phyloP scores from a whole-genome alignment of 2,113 vertebrate species.

The Orthonyx spaldingii region DNA sequence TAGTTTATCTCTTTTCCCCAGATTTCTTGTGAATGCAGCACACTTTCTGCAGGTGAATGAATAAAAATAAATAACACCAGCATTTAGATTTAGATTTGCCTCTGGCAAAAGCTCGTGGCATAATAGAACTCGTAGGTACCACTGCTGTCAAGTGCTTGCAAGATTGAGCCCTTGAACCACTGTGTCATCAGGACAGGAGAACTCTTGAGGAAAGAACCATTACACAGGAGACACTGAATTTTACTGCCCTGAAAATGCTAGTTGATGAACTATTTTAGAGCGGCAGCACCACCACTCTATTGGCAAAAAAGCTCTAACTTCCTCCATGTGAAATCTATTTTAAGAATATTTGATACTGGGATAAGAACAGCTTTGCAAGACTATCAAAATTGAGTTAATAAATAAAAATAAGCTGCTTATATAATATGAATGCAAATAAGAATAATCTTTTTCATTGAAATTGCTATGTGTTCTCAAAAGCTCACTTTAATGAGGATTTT shows the following conservation, averaged over 20 bases:
- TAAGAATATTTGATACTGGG: not conserved
- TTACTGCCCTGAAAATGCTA: not conserved
- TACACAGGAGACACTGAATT: not conserved
- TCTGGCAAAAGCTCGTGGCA: not conserved
- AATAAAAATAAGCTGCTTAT: not conserved
- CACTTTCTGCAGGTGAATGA: not conserved
- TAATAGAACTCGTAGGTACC: not conserved
- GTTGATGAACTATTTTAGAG: not conserved
- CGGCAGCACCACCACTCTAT: not conserved
- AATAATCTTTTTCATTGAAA: not conserved
- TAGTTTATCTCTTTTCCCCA: not conserved
- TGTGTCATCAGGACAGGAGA: not conserved
- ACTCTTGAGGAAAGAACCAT: not conserved
- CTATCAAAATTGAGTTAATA: not conserved
- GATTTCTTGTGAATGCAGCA: not conserved
- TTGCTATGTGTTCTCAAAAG: not conserved
- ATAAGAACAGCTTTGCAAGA: not conserved
- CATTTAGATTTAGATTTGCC: not conserved
- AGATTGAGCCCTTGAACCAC: not conserved
- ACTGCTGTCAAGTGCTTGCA: not conserved
- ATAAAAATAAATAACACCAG: not conserved
- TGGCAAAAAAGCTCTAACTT: not conserved
- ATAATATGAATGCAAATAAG: not conserved
- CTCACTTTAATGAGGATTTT: not conserved
- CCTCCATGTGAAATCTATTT: not conserved